Evolutionary conservation across 2,888 invertebrate genomes (phyloP), one percentile per base, ranked within the genome.

Genomic region (Osedax fenrisi): DNA sequence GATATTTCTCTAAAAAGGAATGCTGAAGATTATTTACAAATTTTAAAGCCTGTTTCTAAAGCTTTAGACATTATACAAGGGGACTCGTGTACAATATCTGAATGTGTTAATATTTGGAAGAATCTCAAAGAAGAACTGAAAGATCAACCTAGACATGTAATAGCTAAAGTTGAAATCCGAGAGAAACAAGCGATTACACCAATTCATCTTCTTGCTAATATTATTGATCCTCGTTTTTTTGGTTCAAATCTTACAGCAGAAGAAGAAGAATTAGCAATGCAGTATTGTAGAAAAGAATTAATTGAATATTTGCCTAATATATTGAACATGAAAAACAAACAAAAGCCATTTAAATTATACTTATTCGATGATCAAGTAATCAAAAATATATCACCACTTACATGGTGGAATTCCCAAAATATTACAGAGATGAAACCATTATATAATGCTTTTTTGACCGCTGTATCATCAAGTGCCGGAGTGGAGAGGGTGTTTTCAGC

Each of bases 191-290:
- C 68, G 22, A 22, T 25, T 3, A 68, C 26, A 13, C 26, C 26
- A 26, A 27, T 21, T 17, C 68, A 68, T 27, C 27, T 26, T 27
- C 68, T 68, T 25, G 68, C 68, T 5, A 68, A 68, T 27, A 68
- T 68, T 26, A 23, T 68, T 3, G 26, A 68, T 1, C 68, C 26
- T 22, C 22, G 22, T 23, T n/a, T n/a, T 10, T 10, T 24, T 23
- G 24, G 24, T 24, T 21, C 23, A 25, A 3, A 23, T 24, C 67
- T 67, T n/a, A 23, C 3, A 24, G 67, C 5, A n/a, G 13, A 67
- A 23, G 67, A 67, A 67, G 22, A 24, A 25, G 24, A 67, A n/a
- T 23, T 26, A 17, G 67, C 67, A 67, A 2, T 67, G 13, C 24
- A 10, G 22, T 21, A 67, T 24, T 67, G 17, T 26, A 67, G 25